Evolutionary conservation across 2,113 vertebrate species (phyloP).

Genomic region (Junco hyemalis): DNA sequence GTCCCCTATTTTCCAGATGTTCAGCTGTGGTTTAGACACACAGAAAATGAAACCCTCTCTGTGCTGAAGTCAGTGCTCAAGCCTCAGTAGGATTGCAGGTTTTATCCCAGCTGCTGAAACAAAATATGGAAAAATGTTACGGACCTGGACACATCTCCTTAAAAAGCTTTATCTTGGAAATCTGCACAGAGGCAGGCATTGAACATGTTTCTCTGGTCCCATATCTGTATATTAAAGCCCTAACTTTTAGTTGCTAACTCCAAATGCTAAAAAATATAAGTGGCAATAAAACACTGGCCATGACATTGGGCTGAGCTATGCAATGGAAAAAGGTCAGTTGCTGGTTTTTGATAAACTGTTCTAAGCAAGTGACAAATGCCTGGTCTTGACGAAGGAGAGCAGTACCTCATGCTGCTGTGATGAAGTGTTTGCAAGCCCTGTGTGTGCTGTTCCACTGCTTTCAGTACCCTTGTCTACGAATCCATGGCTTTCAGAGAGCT

Average conservation of each 20-base stretch:
- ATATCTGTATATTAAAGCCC: neutral
- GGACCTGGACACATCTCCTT: neutral
- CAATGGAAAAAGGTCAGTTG: neutral
- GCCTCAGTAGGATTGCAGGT: neutral
- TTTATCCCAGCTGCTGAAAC: neutral
- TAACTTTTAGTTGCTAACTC: neutral
- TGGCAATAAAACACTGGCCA: neutral
- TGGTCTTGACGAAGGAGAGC: neutral
- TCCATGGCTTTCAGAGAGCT: rapidly evolving
- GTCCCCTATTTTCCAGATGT: neutral
- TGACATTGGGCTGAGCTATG: neutral
- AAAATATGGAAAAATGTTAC: neutral
- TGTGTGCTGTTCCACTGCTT: neutral
- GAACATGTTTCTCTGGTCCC: neutral
- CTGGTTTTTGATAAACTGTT: neutral
- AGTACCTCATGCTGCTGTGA: neutral
- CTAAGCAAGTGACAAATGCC: neutral
- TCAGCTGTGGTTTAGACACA: neutral
- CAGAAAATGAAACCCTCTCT: neutral
- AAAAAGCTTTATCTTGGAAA: neutral
- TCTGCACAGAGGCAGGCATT: neutral
- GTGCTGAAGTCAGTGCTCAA: neutral
- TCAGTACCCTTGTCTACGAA: neutral
- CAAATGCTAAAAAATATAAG: neutral
- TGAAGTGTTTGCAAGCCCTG: neutral